Percentiles rank a stretch among this genome's conserved stretches.
phyloP scores from a whole-genome alignment of 2,113 vertebrate genomes.

The Mastomys natalensis region DNA sequence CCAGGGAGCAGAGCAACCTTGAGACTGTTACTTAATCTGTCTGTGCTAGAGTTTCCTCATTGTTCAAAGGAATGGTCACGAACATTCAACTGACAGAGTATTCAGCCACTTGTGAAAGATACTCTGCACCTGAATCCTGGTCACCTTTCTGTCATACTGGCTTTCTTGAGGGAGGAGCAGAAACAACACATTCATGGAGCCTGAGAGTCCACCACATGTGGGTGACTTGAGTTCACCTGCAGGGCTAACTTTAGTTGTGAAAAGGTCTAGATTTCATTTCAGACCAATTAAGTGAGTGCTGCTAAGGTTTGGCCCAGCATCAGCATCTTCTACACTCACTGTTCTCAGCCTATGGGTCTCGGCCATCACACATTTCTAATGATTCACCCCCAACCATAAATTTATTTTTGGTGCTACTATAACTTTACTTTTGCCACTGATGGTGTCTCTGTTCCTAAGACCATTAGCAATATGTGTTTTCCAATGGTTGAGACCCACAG shows the following conservation, averaged over 20 bases:
- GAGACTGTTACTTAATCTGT: background rate
- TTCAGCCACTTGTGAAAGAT: background rate
- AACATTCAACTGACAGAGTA: background rate
- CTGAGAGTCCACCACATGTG: background rate
- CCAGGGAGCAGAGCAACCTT: background rate
- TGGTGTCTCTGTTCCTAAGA: background rate
- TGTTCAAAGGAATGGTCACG: background rate
- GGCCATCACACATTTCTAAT: background rate
- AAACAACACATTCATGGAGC: background rate
- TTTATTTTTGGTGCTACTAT: background rate
- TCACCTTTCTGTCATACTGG: background rate
- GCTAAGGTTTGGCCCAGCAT: background rate
- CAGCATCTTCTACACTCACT: background rate
- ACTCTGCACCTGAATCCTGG: too few relatives aligned
- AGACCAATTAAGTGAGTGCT: conserved; percentile 1
- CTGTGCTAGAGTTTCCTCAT: background rate
- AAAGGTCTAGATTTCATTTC: background rate
- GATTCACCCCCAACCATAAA: background rate
- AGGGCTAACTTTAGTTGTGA: background rate
- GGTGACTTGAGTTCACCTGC: background rate
- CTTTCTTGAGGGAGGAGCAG: background rate
- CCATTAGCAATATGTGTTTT: background rate
- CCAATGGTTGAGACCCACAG: background rate
- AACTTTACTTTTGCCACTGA: background rate
- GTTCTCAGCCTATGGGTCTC: background rate